phyloP scores from a whole-genome alignment of 2,888 invertebrate genomes.

The Caenorhabditis uteleia region DNA sequence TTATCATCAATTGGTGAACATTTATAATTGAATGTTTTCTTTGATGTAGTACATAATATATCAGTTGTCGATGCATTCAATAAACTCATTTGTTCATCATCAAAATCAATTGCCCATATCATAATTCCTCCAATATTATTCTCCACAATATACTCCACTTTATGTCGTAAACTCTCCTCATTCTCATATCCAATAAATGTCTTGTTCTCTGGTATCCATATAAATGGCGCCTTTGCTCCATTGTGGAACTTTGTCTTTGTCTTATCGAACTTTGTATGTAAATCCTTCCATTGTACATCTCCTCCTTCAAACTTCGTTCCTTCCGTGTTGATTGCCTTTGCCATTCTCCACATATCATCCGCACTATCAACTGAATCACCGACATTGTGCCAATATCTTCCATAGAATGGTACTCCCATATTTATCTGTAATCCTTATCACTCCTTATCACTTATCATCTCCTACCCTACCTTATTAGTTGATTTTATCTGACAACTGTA shows the following conservation, averaged over 20 bases:
- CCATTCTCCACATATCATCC: conserved; percentile 68
- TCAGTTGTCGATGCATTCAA: conserved; percentile 42
- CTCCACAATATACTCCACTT: conserved; percentile 58
- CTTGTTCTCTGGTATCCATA: conserved; percentile 54
- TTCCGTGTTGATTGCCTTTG: conserved; percentile 47
- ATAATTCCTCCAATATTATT: conserved; percentile 66
- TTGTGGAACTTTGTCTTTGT: conserved; percentile 50
- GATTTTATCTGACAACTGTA: conserved; percentile 62
- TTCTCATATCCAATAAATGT: conserved; percentile 66
- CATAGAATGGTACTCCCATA: conserved; percentile 68
- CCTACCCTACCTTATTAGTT: too few species aligned
- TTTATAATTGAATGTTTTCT: conserved; percentile 45
- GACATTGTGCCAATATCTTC: conserved; percentile 66
- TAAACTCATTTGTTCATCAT: conserved; percentile 63
- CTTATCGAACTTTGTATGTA: conserved; percentile 35
- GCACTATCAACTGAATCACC: conserved; percentile 61
- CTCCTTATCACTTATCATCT: too few species aligned
- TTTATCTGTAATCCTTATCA: conserved; percentile 45
- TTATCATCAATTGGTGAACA: conserved; percentile 64
- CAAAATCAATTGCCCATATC: conserved; percentile 69
- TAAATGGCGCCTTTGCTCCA: conserved; percentile 58
- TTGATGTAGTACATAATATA: conserved; percentile 10
- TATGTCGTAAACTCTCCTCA: conserved; percentile 57
- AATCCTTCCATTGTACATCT: conserved; percentile 59
- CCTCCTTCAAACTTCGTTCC: conserved; percentile 59